Evolutionary conservation across 2,888 invertebrate species (phyloP), one percentile per base, ranked within the genome.

Genomic region (Meta bourneti): DNA sequence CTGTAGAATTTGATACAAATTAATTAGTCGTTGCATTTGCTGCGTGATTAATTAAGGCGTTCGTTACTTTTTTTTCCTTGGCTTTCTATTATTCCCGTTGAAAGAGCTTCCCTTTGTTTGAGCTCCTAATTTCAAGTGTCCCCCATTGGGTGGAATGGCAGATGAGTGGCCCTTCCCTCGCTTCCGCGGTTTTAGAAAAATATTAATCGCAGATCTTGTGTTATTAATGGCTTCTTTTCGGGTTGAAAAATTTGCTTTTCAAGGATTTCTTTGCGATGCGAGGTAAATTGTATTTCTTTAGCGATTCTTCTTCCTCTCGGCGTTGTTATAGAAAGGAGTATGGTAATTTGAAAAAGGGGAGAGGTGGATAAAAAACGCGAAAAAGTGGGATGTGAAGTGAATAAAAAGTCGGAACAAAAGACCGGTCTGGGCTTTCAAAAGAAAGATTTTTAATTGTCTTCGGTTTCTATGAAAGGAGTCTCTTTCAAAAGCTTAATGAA

Each of bases 11-110:
- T 91, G 91, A 87, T 91, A 91, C 87, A 87, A 87, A 91, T 91
- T 91, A 91, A 91, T 91, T 91, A 87, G 91, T 49, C 81, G 89
- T 86, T 80, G 86, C 86, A 84, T 86, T 82, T 70, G n/a, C 90
- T 19, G 34, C 78, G 79, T 91, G 82, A 91, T 91, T 91, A 91
- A 91, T 91, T 91, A 85, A 85, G 82, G 78, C 48, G 2, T 77
- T 11, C 20, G 7, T 48, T 61, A 69, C 2, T 77, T 84, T 84
- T 90, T 90, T 74, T 74, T 70, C 51, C 49, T 20, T n/a, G 2
- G 19, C 19, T 49, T 20, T 34, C 61, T 83, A 51, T 82, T 74
- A 77, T 82, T 49, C 61, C 52, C 71, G 8, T 5, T 70, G 77
- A 82, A 89, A 75, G 52, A 19, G 49, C 80, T 49, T 11, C 19